Conservation (phyloP, 2,113 vertebrate species). For the Geococcyx californianus region DNA sequence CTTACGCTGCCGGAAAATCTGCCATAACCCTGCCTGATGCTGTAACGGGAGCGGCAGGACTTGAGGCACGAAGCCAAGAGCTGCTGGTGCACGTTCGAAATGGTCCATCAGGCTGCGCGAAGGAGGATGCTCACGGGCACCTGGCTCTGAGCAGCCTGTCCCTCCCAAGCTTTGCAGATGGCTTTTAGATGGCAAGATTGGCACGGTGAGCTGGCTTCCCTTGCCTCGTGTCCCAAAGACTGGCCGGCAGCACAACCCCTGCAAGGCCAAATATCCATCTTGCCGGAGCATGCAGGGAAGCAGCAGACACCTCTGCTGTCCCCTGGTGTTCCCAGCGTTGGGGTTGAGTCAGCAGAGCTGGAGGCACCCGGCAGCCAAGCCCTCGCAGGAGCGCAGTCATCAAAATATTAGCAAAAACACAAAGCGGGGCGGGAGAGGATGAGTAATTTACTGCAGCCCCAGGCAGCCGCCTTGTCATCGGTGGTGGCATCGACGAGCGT, state of each 20-base stretch:
- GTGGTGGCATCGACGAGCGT: not conserved
- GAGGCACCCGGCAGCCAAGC: not conserved
- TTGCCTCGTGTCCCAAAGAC: not conserved
- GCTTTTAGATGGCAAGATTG: not conserved
- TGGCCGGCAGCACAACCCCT: rapidly evolving
- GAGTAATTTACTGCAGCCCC: not conserved
- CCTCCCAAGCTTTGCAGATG: not conserved
- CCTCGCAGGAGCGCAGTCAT: not conserved
- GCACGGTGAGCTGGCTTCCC: not conserved
- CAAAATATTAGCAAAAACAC: not conserved
- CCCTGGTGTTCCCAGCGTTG: not conserved
- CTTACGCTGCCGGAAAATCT: not conserved
- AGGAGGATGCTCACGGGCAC: not conserved
- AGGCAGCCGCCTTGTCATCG: not conserved
- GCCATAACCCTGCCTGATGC: not conserved
- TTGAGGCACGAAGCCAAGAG: not conserved
- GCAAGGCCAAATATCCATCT: rapidly evolving
- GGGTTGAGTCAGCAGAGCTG: not conserved
- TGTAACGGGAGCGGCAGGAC: rapidly evolving
- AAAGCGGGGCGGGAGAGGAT: not conserved
- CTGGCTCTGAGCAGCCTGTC: not conserved
- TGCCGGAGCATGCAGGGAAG: rapidly evolving
- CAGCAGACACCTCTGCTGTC: not conserved
- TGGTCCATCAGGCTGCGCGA: not conserved
- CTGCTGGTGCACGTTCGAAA: not conserved